Base-by-base conservation (phyloP, 2,888 invertebrate species). In the Seira sanloemensis region DNA sequence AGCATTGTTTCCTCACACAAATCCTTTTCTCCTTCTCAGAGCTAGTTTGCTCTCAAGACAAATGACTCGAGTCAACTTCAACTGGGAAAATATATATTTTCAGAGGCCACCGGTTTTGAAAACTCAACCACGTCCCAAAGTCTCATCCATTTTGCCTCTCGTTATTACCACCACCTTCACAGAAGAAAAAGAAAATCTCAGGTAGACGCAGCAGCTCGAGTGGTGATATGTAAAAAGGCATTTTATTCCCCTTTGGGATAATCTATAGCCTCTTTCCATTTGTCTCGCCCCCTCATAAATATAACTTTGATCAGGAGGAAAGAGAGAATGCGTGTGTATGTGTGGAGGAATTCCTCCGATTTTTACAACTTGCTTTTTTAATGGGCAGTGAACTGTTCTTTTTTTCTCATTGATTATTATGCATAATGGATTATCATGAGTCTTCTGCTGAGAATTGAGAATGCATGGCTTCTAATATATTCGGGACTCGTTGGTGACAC, bases 101-200 rank as follows among this genome's bases (percentile, higher is more conserved):
- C 27, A 80, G 86, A 72, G 46, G 80, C 84, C 87, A 87, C 87
- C 81, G 87, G 87, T 87, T 87, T 87, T 86, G 86, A 86, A 84
- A 86, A 72, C n/a, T n/a, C n/a, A n/a, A n/a, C n/a, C n/a, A n/a
- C n/a, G 69, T 69, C 58, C 37, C 19, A 65, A 67, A 23, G 23
- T 2, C 9, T 7, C 24, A 23, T 67, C 18, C 24, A 37, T 69
- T 12, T 19, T 23, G 62, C 27, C 71, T 77, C 72, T 72, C 54
- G 54, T 73, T 79, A 69, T 74, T 74, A 80, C 80, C 68, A 73
- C 73, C 78, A 79, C 78, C 78, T 79, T 5, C 72, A 62, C 78
- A 21, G 19, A 16, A 12, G 21, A 65, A 9, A 46, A 75, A 75
- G 74, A 75, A 75, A 75, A 75, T 76, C n/a, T n/a, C n/a, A n/a